Evolutionary conservation across 2,113 vertebrate species (phyloP).

Genomic region (Dryoscopus gambensis): DNA sequence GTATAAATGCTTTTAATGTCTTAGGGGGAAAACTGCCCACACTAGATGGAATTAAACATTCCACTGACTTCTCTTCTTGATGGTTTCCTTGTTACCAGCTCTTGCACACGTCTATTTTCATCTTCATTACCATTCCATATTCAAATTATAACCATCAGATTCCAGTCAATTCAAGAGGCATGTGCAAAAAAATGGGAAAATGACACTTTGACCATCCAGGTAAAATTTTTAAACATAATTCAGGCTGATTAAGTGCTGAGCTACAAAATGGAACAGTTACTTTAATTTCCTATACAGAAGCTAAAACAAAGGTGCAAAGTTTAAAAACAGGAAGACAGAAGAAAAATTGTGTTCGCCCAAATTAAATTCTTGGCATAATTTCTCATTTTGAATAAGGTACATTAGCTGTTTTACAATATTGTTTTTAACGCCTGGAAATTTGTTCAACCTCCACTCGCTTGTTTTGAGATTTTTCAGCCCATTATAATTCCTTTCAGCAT

Average conservation of each 20-base stretch:
- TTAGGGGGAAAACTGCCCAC: not conserved
- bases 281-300: not conserved
- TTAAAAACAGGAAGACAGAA: not conserved
- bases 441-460: not conserved
- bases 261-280: not conserved
- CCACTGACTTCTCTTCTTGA: not conserved
- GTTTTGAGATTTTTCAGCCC: not conserved
- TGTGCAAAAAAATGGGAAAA: not conserved
- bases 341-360: rapidly evolving
- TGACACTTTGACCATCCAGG: not conserved
- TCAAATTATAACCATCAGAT: not conserved
- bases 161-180: not conserved
- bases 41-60: not conserved
- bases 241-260: not conserved
- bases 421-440: not conserved
- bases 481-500: not conserved
- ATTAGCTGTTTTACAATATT: not conserved
- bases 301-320: not conserved
- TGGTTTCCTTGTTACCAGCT: not conserved
- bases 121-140: not conserved
- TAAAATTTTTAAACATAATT: not conserved
- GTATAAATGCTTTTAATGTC: not conserved
- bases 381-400: not conserved
- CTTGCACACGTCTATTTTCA: not conserved
- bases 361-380: not conserved